Evolutionary conservation across 2,888 invertebrate species (phyloP), one percentile per base, ranked within the genome.

Genomic region (Nephrocerus scutellatus): DNA sequence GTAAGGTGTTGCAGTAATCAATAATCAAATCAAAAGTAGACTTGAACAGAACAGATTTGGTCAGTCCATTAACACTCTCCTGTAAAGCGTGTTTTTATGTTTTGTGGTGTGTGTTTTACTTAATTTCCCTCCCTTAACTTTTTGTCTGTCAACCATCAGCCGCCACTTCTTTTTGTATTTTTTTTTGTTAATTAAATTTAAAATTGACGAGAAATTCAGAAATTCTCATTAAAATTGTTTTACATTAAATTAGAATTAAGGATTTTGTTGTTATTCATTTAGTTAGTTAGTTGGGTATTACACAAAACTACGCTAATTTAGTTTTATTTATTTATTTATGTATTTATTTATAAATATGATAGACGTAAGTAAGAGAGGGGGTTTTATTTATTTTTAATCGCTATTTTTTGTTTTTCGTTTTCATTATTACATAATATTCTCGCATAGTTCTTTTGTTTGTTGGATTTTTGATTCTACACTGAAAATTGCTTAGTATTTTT

Each of bases 31-130:
- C 43, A 46, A 46, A 46, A 44, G 43, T 46, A 43, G 46, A 46
- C 46, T 46, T 44, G 41, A 46, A 46, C 46, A 46, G 46, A n/a
- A n/a, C n/a, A 46, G 46, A 46, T 41, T 45, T 47, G 47, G 42
- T 49, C 49, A 49, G 49, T 49, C 49, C 47, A 44, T 47, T 46
- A 33, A 40, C 42, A 47, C 47, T 49, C 47, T 47, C 46, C 47
- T 49, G 46, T 46, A 41, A 39, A 39, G 44, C 41, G n/a, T n/a
- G n/a, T n/a, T n/a, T n/a, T n/a, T n/a, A n/a, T n/a, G n/a, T n/a
- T n/a, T n/a, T n/a, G n/a, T n/a, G 46, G 39, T 41, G 46, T 41
- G 35, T 26, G 36, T 16, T 23, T 46, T 35, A 19, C 15, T 37
- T 41, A 21, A 20, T 22, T 36, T 41, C 32, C 21, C 40, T 30